These are phyloP conservation scores for Graptemys geographica DNA, from an alignment of 2,797 vertebrate species.

Conservation along the genomic window DNA sequence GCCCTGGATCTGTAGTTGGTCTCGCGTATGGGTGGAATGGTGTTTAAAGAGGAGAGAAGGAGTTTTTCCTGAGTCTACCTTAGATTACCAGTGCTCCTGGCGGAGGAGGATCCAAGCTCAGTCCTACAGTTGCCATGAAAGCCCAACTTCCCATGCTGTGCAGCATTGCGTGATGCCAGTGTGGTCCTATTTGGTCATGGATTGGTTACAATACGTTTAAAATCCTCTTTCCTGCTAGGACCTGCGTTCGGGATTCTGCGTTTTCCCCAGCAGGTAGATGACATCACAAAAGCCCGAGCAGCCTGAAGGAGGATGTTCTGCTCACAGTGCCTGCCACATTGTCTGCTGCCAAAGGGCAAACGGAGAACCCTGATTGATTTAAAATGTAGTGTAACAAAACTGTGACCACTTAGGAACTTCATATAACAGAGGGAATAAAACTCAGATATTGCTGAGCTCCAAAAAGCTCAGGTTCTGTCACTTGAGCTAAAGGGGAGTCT, in stretches of 20 bases:
- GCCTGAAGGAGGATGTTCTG: background rate
- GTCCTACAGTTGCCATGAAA: background rate
- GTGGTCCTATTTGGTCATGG: background rate
- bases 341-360: background rate
- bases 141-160: background rate
- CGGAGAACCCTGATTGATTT: background rate
- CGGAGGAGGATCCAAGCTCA: background rate
- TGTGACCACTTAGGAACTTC: background rate
- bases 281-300: background rate
- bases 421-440: background rate
- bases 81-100: background rate
- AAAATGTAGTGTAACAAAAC: background rate
- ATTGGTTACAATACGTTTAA: background rate
- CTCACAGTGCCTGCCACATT: background rate
- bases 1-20: background rate
- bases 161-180: rapidly evolving
- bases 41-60: background rate
- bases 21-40: background rate
- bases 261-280: background rate
- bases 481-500: background rate
- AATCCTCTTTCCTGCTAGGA: background rate
- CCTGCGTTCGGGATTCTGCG: background rate
- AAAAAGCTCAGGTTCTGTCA: background rate
- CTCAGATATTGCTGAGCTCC: background rate
- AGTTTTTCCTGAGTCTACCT: conserved; percentile 6